phyloP scores from a whole-genome alignment of 35 echinoderm and acorn worm species.

The Lytechinus pictus region DNA sequence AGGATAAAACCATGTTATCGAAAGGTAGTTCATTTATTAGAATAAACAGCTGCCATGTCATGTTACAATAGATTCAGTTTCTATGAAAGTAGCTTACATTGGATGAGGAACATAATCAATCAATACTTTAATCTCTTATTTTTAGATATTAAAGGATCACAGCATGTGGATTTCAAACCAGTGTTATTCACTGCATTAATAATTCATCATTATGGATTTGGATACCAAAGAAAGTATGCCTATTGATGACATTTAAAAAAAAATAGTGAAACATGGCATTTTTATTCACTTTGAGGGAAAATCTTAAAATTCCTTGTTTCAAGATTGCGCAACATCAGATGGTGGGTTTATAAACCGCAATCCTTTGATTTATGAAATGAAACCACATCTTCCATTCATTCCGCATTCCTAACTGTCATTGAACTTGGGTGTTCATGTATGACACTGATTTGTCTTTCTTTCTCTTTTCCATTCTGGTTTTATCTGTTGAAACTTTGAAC shows the following conservation, averaged over 20 bases:
- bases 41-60: background rate
- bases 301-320: background rate
- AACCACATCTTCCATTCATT: background rate
- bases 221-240: background rate
- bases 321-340: background rate
- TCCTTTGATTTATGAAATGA: background rate
- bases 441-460: background rate
- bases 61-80: background rate
- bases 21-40: background rate
- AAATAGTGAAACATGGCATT: too few relatives aligned
- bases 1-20: background rate
- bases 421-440: background rate
- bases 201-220: background rate
- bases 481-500: background rate
- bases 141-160: background rate
- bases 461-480: background rate
- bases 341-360: background rate
- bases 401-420: constrained; percentile 4
- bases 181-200: background rate
- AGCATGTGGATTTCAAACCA: background rate
- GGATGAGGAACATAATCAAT: background rate
- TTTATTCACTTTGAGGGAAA: too few relatives aligned
- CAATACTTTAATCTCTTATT: background rate
- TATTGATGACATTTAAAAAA: background rate
- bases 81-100: background rate